Evolutionary conservation across 2,888 invertebrate genomes (phyloP).

Genomic region (Drosophila nr. perissopoda): DNA sequence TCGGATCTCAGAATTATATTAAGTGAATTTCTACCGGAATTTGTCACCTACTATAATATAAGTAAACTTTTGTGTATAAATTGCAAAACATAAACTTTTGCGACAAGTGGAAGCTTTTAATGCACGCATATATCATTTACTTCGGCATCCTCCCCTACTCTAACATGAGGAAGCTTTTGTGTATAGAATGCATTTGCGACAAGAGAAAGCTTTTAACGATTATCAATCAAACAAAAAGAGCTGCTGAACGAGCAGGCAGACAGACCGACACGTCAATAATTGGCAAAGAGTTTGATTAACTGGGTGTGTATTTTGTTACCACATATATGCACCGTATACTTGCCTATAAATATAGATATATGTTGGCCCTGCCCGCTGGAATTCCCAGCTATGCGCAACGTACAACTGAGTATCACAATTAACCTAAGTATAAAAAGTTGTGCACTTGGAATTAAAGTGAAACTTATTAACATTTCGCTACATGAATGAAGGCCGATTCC

Average conservation of each 20-base stretch:
- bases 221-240: constrained; percentile 21
- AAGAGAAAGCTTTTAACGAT: constrained; percentile 47
- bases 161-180: not conserved
- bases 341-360: not conserved
- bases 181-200: constrained; percentile 8
- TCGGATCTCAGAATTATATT: not conserved
- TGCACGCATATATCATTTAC: not conserved
- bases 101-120: constrained; percentile 45
- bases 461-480: constrained; percentile 50
- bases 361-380: constrained; percentile 37
- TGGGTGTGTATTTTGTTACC: constrained; percentile 53
- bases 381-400: constrained; percentile 34
- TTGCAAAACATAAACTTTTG: not conserved
- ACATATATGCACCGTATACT: constrained; percentile 18
- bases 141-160: not conserved
- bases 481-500: constrained; percentile 49
- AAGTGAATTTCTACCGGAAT: not conserved
- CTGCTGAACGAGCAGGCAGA: constrained; percentile 17
- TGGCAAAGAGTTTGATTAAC: constrained; percentile 55
- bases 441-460: constrained; percentile 47
- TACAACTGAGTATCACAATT: constrained; percentile 22
- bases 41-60: not conserved
- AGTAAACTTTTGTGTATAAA: not conserved
- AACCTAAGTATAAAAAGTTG: constrained; percentile 11
- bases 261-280: constrained; percentile 35